Evolutionary conservation across 1,140 invertebrate species (phyloP).

Genomic region (Orius insidiosus): DNA sequence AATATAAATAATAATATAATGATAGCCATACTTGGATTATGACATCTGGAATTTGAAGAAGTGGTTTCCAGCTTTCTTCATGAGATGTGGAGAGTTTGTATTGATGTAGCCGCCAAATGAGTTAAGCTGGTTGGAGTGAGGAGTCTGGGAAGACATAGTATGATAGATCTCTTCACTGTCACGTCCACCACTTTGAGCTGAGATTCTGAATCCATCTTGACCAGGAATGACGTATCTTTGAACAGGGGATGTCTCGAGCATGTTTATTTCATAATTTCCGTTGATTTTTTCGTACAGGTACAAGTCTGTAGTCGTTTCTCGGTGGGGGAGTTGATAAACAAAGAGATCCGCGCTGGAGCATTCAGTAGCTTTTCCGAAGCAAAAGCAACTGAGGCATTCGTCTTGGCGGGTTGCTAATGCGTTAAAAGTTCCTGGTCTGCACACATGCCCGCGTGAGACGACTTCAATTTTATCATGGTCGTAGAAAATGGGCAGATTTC

Average conservation of each 20-base stretch:
- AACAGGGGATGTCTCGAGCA: too few species aligned
- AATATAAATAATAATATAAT: too few species aligned
- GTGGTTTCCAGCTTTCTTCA: slow-evolving; percentile 21
- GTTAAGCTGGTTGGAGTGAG: slow-evolving; percentile 61
- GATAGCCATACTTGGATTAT: slow-evolving; percentile 64
- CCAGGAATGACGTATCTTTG: too few species aligned
- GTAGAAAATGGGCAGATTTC: slow-evolving; percentile 61
- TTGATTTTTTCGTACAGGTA: slow-evolving; percentile 31
- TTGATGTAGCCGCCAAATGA: slow-evolving; percentile 76
- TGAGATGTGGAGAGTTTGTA: slow-evolving; percentile 52
- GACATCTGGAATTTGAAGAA: slow-evolving; percentile 48
- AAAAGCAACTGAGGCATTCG: slow-evolving; percentile 88
- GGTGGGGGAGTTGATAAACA: slow-evolving; percentile 39
- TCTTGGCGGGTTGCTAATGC: slow-evolving; percentile 39
- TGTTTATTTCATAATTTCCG: too few species aligned
- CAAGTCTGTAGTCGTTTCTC: slow-evolving; percentile 35
- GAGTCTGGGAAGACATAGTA: slow-evolving; percentile 57
- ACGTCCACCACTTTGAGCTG: neutral
- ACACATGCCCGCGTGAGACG: slow-evolving; percentile 45
- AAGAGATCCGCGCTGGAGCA: slow-evolving; percentile 74
- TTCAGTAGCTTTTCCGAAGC: slow-evolving; percentile 65
- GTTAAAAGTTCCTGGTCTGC: slow-evolving; percentile 68
- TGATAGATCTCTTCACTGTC: slow-evolving; percentile 24
- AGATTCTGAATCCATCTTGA: too few species aligned
- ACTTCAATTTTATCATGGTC: slow-evolving; percentile 79